Evolutionary conservation across 2,888 invertebrate species (phyloP).

Genomic region (Congeria kusceri): DNA sequence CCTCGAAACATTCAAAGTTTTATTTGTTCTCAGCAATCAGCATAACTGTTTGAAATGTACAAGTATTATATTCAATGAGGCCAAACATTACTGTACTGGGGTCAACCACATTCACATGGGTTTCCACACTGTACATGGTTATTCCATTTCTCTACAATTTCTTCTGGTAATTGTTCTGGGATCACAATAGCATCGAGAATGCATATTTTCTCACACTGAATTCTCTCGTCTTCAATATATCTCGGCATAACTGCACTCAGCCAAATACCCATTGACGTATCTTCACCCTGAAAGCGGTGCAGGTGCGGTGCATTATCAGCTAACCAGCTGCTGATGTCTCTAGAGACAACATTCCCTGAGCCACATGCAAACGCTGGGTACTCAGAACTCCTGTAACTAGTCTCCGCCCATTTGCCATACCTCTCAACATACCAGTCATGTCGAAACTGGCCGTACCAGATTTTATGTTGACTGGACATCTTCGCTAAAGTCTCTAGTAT

Average conservation of each 20-base stretch:
- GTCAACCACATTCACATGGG: slow-evolving; percentile 62
- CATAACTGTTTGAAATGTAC: no score
- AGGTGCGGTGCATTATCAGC: slow-evolving; percentile 73
- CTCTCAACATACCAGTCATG: slow-evolving; percentile 83
- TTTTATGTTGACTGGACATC: slow-evolving; percentile 28
- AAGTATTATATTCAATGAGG: no score
- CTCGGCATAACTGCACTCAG: slow-evolving; percentile 78
- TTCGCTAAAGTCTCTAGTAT: slow-evolving; percentile 67
- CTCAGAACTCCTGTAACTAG: slow-evolving; percentile 72
- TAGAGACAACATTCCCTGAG: slow-evolving; percentile 83
- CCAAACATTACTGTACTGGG: no score
- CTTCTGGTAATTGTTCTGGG: slow-evolving; percentile 68
- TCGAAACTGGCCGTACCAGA: slow-evolving; percentile 82
- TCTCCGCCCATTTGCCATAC: slow-evolving; percentile 84
- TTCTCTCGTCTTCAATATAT: slow-evolving; percentile 65
- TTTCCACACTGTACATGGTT: slow-evolving; percentile 66
- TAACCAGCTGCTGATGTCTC: slow-evolving; percentile 79
- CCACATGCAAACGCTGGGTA: slow-evolving; percentile 85
- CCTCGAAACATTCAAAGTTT: no score
- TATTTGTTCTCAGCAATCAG: no score
- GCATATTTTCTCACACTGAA: slow-evolving; percentile 73
- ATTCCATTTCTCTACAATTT: slow-evolving; percentile 67
- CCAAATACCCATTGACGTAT: slow-evolving; percentile 85
- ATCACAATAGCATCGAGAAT: slow-evolving; percentile 57
- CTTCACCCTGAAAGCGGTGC: slow-evolving; percentile 83